phyloP scores from a whole-genome alignment of 2,797 vertebrate genomes.

The Poecile montanus region DNA sequence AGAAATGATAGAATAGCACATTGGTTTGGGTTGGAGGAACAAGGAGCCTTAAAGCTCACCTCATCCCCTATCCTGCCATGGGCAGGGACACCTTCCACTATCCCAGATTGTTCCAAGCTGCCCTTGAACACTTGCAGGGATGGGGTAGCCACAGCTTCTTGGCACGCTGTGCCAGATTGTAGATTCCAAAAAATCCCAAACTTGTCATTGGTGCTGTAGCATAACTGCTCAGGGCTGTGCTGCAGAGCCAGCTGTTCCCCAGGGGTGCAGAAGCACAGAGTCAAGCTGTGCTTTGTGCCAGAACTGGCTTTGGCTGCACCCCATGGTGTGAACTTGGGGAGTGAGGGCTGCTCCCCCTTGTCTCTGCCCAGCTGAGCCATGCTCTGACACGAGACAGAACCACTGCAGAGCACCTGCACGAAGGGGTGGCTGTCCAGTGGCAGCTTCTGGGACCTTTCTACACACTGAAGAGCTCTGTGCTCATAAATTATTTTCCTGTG shows the following conservation, averaged over 20 bases:
- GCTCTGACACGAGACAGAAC: not conserved
- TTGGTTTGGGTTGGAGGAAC: not conserved
- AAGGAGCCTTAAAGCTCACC: not conserved
- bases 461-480: rapidly evolving
- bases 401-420: not conserved
- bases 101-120: not conserved
- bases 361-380: not conserved
- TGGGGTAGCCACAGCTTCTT: not conserved
- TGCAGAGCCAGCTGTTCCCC: not conserved
- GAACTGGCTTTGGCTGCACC: not conserved
- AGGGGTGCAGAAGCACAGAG: not conserved
- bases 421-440: not conserved
- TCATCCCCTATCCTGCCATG: not conserved
- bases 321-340: not conserved
- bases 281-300: not conserved
- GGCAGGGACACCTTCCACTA: not conserved
- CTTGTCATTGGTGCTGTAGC: rapidly evolving
- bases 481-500: not conserved
- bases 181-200: not conserved
- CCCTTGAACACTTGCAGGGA: not conserved
- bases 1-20: not conserved
- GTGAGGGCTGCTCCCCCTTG: not conserved
- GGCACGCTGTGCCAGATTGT: not conserved
- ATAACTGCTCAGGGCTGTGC: not conserved
- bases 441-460: not conserved